These are phyloP conservation scores for Drosophila buzzatii DNA, from an alignment of 2,888 invertebrate genomes.

Conservation along the genomic window DNA sequence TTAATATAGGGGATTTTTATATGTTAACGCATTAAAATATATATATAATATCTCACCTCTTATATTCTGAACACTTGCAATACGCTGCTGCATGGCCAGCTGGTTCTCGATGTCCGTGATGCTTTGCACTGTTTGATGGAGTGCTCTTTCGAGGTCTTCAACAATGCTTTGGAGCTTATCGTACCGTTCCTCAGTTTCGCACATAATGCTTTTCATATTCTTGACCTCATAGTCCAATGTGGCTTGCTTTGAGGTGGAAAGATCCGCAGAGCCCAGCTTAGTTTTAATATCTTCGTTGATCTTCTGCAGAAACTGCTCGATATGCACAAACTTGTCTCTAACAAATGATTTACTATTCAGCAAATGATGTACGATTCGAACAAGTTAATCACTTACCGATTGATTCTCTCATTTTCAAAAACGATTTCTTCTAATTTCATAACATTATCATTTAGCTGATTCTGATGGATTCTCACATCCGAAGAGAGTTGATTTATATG, in stretches of 20 bases:
- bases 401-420: conserved; percentile 73
- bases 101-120: conserved; percentile 85
- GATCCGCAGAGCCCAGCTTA: conserved; percentile 75
- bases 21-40: no score
- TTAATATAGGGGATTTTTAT: no score
- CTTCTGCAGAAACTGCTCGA: conserved; percentile 78
- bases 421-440: conserved; percentile 82
- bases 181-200: conserved; percentile 86
- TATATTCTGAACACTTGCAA: conserved; percentile 82
- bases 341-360: conserved; percentile 20
- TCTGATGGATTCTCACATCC: conserved; percentile 79
- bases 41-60: conserved; percentile 67
- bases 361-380: background rate
- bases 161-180: conserved; percentile 86
- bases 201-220: conserved; percentile 86
- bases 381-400: conserved; percentile 62
- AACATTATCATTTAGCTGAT: conserved; percentile 82
- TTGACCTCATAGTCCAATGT: conserved; percentile 86
- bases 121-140: conserved; percentile 86
- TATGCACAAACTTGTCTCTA: conserved; percentile 80
- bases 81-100: conserved; percentile 82
- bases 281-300: conserved; percentile 81
- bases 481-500: conserved; percentile 77
- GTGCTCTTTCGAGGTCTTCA: conserved; percentile 82
- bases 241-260: conserved; percentile 85